Evolutionary conservation across 2,113 vertebrate species (phyloP).

Genomic region (Columba janthina): DNA sequence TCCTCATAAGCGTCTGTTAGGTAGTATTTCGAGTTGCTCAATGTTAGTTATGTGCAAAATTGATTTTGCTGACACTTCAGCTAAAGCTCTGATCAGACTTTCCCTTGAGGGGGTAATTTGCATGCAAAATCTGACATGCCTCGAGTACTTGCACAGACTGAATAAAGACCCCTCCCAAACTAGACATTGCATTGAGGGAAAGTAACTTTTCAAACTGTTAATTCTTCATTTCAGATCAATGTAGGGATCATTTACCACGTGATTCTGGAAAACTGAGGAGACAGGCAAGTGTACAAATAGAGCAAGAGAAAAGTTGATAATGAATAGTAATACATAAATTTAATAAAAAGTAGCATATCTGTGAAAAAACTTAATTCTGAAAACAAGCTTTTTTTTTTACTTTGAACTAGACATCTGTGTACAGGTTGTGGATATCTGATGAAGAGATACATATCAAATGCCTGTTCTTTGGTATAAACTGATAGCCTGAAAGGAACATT

Average conservation of each 20-base stretch:
- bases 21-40: neutral
- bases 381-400: neutral
- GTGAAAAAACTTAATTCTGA: neutral
- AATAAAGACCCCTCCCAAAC: neutral
- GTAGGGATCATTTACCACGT: neutral
- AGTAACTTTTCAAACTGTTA: neutral
- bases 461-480: neutral
- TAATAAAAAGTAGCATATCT: neutral
- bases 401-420: neutral
- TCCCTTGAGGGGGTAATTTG: neutral
- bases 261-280: neutral
- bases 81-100: neutral
- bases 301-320: neutral
- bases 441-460: neutral
- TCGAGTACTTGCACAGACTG: neutral
- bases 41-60: constrained; percentile 20
- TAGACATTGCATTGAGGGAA: neutral
- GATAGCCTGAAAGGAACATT: neutral
- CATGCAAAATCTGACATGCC: neutral
- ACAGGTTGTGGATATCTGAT: neutral
- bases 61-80: constrained; percentile 33
- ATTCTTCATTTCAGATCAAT: neutral
- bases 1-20: neutral
- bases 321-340: neutral
- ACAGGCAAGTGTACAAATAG: neutral